Evolutionary conservation across 2,888 invertebrate species (phyloP), one percentile per base, ranked within the genome.

Genomic region (Drosophila limbata): DNA sequence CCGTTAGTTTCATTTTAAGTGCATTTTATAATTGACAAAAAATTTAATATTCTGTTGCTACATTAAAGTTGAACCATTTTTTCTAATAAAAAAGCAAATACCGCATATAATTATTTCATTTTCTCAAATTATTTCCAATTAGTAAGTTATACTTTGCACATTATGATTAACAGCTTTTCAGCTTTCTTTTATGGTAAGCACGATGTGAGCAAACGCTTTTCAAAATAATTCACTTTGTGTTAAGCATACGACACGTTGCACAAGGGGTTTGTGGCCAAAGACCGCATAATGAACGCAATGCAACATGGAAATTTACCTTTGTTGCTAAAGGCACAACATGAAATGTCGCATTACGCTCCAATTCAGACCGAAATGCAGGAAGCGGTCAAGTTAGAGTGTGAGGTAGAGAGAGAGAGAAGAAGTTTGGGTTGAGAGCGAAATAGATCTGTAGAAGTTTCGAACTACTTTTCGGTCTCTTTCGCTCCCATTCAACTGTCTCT

Each of bases 261-360:
- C 59, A 63, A 66, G 56, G 25, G 21, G 35, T 8, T 35, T 57
- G 55, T 19, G 17, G 11, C 15, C 57, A 57, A 52, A 56, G 56
- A 47, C 47, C 47, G 50, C 51, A 45, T 19, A n/a, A 56, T 37
- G 51, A 64, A 52, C 47, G 57, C 44, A 71, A 45, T 28, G 63
- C 57, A 48, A 65, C 63, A 67, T 63, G 66, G 45, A 73, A 72
- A 69, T 65, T 25, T 73, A 67, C 50, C 68, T 70, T 62, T 70
- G 63, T 55, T 45, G 44, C 62, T 57, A 50, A 61, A 52, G 74
- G 76, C 68, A 70, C 50, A 75, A 81, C 70, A 84, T 69, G 66
- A 80, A 85, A 88, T 86, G 81, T 80, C 81, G 68, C 79, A 84
- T 88, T 83, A 77, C 84, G 89, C 84, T 89, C 89, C 75, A 88